These are phyloP conservation scores for Rhogogaster chlorosoma DNA, from an alignment of 2,888 invertebrate genomes.

Conservation along the genomic window DNA sequence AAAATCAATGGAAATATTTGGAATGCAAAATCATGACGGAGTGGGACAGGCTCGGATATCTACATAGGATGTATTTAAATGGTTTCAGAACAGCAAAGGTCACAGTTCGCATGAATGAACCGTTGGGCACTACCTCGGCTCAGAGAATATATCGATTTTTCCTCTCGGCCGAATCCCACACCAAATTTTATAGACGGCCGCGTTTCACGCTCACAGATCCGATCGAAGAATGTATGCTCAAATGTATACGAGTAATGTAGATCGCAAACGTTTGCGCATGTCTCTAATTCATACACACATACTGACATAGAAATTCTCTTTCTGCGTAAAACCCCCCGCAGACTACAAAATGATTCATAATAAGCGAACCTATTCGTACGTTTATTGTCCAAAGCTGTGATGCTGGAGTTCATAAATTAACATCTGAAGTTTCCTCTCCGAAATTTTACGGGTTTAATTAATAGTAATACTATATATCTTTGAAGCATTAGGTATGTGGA, in stretches of 20 bases:
- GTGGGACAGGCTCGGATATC: neutral
- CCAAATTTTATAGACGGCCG: neutral
- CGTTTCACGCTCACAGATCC: neutral
- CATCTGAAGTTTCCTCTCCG: neutral
- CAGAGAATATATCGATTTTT: slow-evolving; percentile 30
- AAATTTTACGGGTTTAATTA: neutral
- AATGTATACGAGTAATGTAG: neutral
- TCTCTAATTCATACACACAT: neutral
- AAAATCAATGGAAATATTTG: neutral
- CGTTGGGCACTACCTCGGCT: slow-evolving; percentile 14
- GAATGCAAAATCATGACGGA: neutral
- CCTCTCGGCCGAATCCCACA: neutral
- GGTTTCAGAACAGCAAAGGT: slow-evolving; percentile 35
- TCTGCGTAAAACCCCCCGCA: neutral
- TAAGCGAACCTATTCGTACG: neutral
- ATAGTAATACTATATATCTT: neutral
- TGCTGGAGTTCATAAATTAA: neutral
- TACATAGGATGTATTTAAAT: neutral
- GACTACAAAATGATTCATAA: neutral
- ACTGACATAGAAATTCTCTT: neutral
- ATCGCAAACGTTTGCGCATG: neutral
- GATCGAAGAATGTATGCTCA: neutral
- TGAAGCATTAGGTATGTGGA: neutral
- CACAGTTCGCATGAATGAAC: slow-evolving; percentile 44
- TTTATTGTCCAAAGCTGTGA: neutral